Conservation (phyloP, 2,113 vertebrate species). For the Pagrus major region DNA sequence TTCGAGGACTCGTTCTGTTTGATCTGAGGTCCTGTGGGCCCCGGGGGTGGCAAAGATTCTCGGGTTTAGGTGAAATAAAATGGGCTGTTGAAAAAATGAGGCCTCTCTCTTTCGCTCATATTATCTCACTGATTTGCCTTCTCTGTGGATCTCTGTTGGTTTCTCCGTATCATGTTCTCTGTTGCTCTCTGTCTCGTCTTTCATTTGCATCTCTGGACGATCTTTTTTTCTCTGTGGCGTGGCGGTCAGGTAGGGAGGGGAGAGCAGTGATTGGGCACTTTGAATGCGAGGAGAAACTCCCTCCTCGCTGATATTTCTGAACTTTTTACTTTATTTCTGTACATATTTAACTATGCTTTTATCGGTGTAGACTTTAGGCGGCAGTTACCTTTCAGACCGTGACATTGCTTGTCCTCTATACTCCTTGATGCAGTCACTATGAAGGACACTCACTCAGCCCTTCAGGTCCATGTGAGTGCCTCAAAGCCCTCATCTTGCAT, state of each 20-base stretch:
- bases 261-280: conserved; percentile 16
- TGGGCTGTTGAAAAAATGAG: conserved; percentile 58
- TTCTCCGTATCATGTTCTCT: conserved; percentile 46
- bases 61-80: conserved; percentile 74
- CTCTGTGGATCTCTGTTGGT: conserved; percentile 35
- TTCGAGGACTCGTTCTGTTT: conserved; percentile 62
- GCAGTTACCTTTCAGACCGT: conserved; percentile 31
- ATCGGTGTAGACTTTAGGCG: conserved; percentile 15
- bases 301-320: neutral
- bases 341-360: neutral
- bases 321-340: conserved; percentile 5
- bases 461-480: conserved; percentile 52
- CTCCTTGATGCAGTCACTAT: conserved; percentile 44
- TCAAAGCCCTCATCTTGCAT: conserved; percentile 52
- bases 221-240: neutral
- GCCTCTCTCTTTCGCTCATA: conserved; percentile 30
- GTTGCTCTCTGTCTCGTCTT: conserved; percentile 43
- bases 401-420: conserved; percentile 61
- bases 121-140: conserved; percentile 45
- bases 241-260: conserved; percentile 18
- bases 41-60: conserved; percentile 60
- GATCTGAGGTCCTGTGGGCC: conserved; percentile 71
- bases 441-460: conserved; percentile 67
- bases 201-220: conserved; percentile 40
- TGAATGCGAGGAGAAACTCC: conserved; percentile 16